Base-by-base conservation (phyloP, 2,113 vertebrate species). In the Ceyx cyanopectus region DNA sequence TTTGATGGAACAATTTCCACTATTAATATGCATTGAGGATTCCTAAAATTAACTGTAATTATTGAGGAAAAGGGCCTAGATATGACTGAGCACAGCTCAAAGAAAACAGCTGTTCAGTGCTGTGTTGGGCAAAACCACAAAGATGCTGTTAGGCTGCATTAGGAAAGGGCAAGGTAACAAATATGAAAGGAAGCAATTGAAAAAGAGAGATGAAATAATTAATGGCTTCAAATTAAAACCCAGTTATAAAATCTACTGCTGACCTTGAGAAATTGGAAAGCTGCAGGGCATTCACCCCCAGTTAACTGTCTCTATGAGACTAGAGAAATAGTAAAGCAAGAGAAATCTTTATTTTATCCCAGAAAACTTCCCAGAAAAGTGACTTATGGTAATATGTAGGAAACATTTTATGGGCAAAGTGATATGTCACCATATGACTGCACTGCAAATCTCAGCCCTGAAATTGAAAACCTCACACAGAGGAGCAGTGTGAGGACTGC, bases 21-120 rank as follows among this genome's bases (percentile, higher is more conserved):
- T 63, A 77, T 92, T 95, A 95, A 94, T 91, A 93, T 93, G 95
- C 94, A 93, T 87, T 53, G 45, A 93, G 51, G 51, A 92, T 89
- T 93, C 81, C 89, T 94, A 85, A 92, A 96, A 96, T 96, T 95
- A 96, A 72, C 81, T 78, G 57, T 81, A 96, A 96, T 96, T 95
- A 92, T 48, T 77, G 67, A 73, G 78, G 72, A 40, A 92, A 89
- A 77, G 30, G 56, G 65, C 60, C 72, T 92, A 56, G 85, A 92
- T 93, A 87, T 85, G 84, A 57, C 75, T 87, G 89, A 77, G 72
- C 60, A 91, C 60, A 85, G 68, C 91, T 92, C 87, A 89, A 91
- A 94, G 78, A 73, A 96, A 94, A 94, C 92, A 95, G 94, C 94
- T 95, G 89, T 51, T 95, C 84, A 70, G 65, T 24, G 70, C 51